Base-by-base conservation (phyloP, 2,797 vertebrate species). In the Pagetopsis macropterus region DNA sequence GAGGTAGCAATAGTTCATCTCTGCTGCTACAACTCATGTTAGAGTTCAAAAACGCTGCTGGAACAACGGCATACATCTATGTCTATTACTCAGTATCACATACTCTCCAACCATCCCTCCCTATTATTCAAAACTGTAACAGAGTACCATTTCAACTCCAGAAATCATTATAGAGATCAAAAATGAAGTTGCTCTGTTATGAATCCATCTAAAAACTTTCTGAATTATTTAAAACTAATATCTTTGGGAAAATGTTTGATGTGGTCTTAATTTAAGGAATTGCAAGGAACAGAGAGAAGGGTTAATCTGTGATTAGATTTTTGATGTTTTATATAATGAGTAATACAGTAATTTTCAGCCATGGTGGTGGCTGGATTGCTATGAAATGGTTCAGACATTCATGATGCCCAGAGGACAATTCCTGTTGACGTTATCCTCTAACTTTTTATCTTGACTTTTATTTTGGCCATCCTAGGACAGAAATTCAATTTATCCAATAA, bases 1-100 rank as follows among this genome's bases (percentile, higher is more conserved):
- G 89, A 76, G 88, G 90, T 89, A 78, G 65, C 78, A 79, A 78
- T 84, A 81, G 82, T 86, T 88, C 70, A 88, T 82, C 63, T 68
- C 48, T 50, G 70, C 79, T 75, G 64, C 64, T 68, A 65, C 70
- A 63, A 58, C 52, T 76, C 58, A 8, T 72, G 71, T 67, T 79
- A 62, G 78, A 84, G 84, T 85, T 81, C 69, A 76, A 70, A 73
- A 80, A 69, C 14, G 14, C 66, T 63, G 50, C 40, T 58, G 51
- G 61, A 77, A 85, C 70, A 74, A 70, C 61, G 72, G 40, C 65
- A 50, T 66, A 27, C 67, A 54, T 69, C 58, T 46, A 15, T 19
- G 65, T 78, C 41, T 70, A 15, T 49, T 70, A 59, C 64, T 79
- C 55, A 31, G 15, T 55, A 51, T 72, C 73, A 51, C 68, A 40